Evolutionary conservation across 2,113 vertebrate genomes (phyloP).

Genomic region (Desmodus rotundus): DNA sequence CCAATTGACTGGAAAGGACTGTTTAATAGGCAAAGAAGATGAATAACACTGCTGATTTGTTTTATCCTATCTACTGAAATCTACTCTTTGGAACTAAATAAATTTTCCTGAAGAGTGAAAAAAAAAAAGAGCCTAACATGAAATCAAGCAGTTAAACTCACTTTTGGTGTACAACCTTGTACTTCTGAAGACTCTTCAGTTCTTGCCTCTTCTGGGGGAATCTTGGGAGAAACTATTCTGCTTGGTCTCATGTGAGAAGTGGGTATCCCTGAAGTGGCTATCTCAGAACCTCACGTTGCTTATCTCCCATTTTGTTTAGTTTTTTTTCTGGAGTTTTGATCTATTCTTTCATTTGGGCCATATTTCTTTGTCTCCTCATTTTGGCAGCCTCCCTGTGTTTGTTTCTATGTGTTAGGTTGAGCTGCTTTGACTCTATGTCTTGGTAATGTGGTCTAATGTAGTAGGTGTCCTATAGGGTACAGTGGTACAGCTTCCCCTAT

Average conservation of each 20-base stretch:
- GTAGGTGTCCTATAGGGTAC: too few relatives aligned
- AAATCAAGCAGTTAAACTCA: conserved; percentile 36
- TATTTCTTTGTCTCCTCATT: too few relatives aligned
- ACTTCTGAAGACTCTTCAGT: not conserved
- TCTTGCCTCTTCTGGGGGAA: conserved; percentile 8
- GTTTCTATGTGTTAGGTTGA: too few relatives aligned
- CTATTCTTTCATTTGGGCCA: too few relatives aligned
- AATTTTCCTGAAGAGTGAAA: not conserved
- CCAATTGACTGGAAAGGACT: not conserved
- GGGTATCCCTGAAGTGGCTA: conserved; percentile 32
- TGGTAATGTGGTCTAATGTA: too few relatives aligned
- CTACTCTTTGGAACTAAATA: not conserved
- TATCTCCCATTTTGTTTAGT: too few relatives aligned
- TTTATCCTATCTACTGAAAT: not conserved
- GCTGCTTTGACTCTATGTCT: too few relatives aligned
- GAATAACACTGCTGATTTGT: not conserved
- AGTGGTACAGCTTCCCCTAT: too few relatives aligned
- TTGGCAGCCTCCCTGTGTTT: too few relatives aligned
- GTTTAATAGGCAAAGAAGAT: not conserved
- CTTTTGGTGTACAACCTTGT: not conserved
- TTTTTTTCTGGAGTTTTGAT: too few relatives aligned
- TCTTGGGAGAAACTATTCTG: conserved; percentile 35
- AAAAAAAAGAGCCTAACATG: not conserved
- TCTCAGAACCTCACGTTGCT: not conserved
- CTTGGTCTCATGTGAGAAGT: not conserved